Evolutionary conservation across 1,140 invertebrate genomes (phyloP).

Genomic region (Andrena cerasifolii): DNA sequence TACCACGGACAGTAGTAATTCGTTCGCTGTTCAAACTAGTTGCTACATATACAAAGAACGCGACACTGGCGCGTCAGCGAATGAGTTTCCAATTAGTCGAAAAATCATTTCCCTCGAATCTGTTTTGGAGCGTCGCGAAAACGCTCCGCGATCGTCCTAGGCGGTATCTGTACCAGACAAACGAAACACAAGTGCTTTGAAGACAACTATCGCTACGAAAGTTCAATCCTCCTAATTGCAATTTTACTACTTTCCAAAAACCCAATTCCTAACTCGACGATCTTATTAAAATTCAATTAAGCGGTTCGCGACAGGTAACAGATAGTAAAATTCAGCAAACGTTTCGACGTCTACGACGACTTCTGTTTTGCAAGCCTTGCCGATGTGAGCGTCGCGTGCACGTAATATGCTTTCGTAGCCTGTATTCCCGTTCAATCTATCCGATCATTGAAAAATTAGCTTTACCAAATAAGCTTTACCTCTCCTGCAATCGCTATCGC

Average conservation of each 20-base stretch:
- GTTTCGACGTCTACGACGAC: conserved; percentile 38
- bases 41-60: conserved; percentile 30
- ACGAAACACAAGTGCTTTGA: conserved; percentile 17
- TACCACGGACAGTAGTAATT: conserved; percentile 62
- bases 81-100: conserved; percentile 30
- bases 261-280: no score
- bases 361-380: conserved; percentile 53
- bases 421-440: neutral
- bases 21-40: conserved; percentile 36
- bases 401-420: neutral
- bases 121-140: no score
- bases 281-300: no score
- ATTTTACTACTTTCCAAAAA: neutral
- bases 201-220: conserved; percentile 12
- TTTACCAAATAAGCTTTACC: no score
- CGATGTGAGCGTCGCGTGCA: conserved; percentile 54
- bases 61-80: conserved; percentile 22
- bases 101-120: neutral
- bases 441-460: neutral
- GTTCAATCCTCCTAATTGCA: conserved; percentile 10
- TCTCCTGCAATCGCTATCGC: no score
- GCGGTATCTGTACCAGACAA: neutral
- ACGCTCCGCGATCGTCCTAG: no score
- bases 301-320: conserved; percentile 23
- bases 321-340: conserved; percentile 20